These are phyloP conservation scores for Ctenochaetus hawaiiensis DNA, from an alignment of 2,797 vertebrate species.

Conservation along the genomic window DNA sequence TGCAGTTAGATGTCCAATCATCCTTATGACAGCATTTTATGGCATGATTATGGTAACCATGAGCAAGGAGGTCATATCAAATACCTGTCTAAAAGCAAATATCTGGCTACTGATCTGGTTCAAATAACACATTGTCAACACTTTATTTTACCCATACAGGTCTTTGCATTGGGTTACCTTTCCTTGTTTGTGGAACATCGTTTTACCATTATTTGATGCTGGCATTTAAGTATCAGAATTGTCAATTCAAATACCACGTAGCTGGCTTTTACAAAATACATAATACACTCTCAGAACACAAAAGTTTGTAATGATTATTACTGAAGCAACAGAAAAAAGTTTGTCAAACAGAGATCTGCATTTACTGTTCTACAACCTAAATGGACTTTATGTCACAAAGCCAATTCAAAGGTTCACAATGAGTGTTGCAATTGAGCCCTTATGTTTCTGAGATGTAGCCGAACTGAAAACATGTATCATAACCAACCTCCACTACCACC, in stretches of 20 bases:
- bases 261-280: slow-evolving; percentile 84
- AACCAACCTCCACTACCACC: slow-evolving; percentile 73
- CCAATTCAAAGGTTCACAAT: slow-evolving; percentile 87
- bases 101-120: slow-evolving; percentile 83
- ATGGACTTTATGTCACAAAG: slow-evolving; percentile 83
- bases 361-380: slow-evolving; percentile 82
- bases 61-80: slow-evolving; percentile 83
- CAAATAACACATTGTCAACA: slow-evolving; percentile 83
- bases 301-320: slow-evolving; percentile 82
- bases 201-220: slow-evolving; percentile 79
- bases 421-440: slow-evolving; percentile 88
- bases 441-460: slow-evolving; percentile 86
- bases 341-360: slow-evolving; percentile 83
- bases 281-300: slow-evolving; percentile 85
- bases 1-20: slow-evolving; percentile 73
- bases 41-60: slow-evolving; percentile 81
- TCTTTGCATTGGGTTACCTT: slow-evolving; percentile 73
- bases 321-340: slow-evolving; percentile 83
- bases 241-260: slow-evolving; percentile 79
- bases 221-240: slow-evolving; percentile 82
- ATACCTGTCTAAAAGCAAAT: slow-evolving; percentile 82
- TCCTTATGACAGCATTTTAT: slow-evolving; percentile 80
- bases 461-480: slow-evolving; percentile 83
- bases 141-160: slow-evolving; percentile 76
- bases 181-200: slow-evolving; percentile 72